These are phyloP conservation scores for Apeira syringaria DNA, from an alignment of 2,888 invertebrate species.

Conservation along the genomic window DNA sequence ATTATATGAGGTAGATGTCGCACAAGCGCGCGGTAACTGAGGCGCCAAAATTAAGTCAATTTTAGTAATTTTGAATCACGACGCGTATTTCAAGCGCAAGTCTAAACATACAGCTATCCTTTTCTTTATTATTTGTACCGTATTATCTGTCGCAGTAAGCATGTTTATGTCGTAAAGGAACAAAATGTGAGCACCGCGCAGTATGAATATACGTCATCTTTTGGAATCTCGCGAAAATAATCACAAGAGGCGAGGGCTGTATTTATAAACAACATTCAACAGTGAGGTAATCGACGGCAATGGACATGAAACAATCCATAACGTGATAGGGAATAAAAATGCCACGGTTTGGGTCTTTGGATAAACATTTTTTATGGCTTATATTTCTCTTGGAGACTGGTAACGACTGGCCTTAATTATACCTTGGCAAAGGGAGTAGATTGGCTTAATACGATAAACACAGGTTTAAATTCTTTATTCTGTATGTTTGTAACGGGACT, in stretches of 20 bases:
- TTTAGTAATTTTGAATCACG: no score
- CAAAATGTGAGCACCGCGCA: no score
- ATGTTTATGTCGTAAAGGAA: no score
- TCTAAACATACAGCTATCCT: no score
- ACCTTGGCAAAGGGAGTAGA: slow-evolving; percentile 23
- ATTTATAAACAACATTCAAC: slow-evolving; percentile 61
- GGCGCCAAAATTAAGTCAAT: no score
- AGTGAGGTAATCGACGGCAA: slow-evolving; percentile 51
- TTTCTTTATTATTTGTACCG: no score
- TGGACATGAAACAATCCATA: slow-evolving; percentile 42
- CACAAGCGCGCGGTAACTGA: no score
- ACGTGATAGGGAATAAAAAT: slow-evolving; percentile 30
- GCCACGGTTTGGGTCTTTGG: slow-evolving; percentile 24
- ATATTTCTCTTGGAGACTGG: slow-evolving; percentile 24
- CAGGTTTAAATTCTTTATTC: neutral
- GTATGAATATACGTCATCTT: no score
- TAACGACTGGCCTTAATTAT: slow-evolving; percentile 15
- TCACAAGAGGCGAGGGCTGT: slow-evolving; percentile 47
- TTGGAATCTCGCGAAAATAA: slow-evolving; percentile 73
- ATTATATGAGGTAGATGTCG: no score
- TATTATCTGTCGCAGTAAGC: no score
- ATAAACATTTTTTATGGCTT: slow-evolving; percentile 37
- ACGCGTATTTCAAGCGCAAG: no score
- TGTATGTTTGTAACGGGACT: no score
- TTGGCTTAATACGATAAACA: slow-evolving; percentile 16